phyloP scores from a whole-genome alignment of 2,888 invertebrate species.

The Dioctria linearis region DNA sequence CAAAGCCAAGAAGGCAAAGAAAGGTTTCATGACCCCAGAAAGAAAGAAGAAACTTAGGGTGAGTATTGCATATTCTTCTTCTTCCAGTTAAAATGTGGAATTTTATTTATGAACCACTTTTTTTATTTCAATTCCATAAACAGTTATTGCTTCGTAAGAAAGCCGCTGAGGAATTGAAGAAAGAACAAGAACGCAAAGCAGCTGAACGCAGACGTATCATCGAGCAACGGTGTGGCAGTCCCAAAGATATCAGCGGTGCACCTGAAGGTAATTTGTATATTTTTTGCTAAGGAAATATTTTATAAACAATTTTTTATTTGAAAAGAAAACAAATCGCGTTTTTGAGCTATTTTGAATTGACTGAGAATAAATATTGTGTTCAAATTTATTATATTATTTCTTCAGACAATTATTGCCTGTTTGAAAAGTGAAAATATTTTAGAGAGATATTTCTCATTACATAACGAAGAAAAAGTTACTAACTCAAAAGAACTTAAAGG shows the following conservation, averaged over 20 bases:
- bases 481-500: too few species aligned
- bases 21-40: constrained; percentile 99
- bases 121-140: constrained; percentile 45
- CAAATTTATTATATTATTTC: too few species aligned
- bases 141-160: constrained; percentile 99
- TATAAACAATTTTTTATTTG: constrained; percentile 27
- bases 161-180: constrained; percentile 99
- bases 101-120: too few species aligned
- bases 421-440: too few species aligned
- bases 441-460: too few species aligned
- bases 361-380: not conserved
- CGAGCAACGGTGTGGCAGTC: constrained; percentile 93
- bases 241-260: constrained; percentile 91
- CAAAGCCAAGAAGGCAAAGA: constrained; percentile 99
- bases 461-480: too few species aligned
- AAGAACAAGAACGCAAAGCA: constrained; percentile 99
- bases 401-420: too few species aligned
- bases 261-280: constrained; percentile 85
- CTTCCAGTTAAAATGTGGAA: not conserved
- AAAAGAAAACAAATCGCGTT: not conserved
- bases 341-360: constrained; percentile 26
- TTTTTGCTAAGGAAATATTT: not conserved
- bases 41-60: constrained; percentile 99
- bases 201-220: constrained; percentile 98
- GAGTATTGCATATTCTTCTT: constrained; percentile 69